Conservation (phyloP, 2,113 vertebrate genomes). For the Bufo gargarizans region DNA sequence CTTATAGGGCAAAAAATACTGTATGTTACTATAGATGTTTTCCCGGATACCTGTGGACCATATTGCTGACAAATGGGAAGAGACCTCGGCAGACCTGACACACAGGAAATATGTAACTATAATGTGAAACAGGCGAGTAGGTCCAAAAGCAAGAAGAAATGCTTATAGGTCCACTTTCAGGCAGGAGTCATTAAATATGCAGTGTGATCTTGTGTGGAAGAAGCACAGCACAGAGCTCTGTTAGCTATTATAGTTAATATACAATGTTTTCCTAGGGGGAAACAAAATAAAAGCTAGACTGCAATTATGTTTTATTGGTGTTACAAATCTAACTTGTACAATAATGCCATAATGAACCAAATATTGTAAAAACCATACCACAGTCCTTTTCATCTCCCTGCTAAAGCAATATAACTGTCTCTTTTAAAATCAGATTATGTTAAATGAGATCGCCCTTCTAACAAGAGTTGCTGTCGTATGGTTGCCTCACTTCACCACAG, state of each 20-base stretch:
- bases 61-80: background rate
- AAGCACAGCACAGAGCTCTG: background rate
- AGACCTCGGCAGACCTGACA: background rate
- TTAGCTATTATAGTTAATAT: background rate
- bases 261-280: constrained; percentile 18
- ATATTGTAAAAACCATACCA: constrained; percentile 10
- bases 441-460: background rate
- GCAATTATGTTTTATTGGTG: constrained; percentile 29
- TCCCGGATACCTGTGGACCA: background rate
- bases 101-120: background rate
- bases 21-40: background rate
- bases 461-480: background rate
- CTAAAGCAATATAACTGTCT: constrained; percentile 9
- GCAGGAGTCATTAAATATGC: background rate
- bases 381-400: background rate
- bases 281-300: constrained; percentile 3
- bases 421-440: background rate
- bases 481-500: background rate
- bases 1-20: no score
- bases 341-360: constrained; percentile 1
- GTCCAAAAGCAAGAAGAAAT: background rate
- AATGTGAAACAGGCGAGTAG: no score
- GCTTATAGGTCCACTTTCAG: background rate
- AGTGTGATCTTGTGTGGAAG: background rate
- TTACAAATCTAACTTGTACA: constrained; percentile 27